Evolutionary conservation across 2,797 vertebrate genomes (phyloP).

Genomic region (Amblyraja radiata): DNA sequence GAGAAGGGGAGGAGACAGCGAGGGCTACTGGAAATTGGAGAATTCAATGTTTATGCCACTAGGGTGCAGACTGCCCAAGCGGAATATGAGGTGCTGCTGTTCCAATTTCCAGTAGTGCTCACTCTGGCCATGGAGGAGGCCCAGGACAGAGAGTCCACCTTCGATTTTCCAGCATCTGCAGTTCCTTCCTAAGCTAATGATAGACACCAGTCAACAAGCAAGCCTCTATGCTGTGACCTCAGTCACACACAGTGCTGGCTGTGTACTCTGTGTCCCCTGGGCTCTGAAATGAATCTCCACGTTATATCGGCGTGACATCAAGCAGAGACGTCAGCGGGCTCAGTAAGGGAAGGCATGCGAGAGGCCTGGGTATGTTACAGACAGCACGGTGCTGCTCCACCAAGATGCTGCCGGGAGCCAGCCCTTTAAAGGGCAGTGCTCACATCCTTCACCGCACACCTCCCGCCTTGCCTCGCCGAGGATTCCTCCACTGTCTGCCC

Average conservation of each 20-base stretch:
- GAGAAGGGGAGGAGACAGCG: too few species aligned
- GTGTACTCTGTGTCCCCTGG: conserved; percentile 30
- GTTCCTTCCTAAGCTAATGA: background rate
- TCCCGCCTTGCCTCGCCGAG: background rate
- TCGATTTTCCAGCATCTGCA: too few species aligned
- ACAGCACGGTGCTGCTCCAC: background rate
- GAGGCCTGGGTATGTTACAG: background rate
- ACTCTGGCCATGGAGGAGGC: too few species aligned
- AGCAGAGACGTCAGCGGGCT: conserved; percentile 50
- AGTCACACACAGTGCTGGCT: background rate
- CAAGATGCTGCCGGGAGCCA: background rate
- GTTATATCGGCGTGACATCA: conserved; percentile 43
- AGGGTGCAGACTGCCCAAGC: too few species aligned
- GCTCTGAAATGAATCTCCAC: conserved; percentile 37
- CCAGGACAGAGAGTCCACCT: too few species aligned
- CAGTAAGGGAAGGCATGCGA: conserved; percentile 47
- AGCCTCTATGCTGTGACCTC: background rate
- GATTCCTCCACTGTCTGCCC: too few species aligned
- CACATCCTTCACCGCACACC: background rate
- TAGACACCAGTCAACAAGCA: background rate
- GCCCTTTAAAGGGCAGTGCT: background rate
- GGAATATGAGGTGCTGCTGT: too few species aligned
- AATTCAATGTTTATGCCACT: too few species aligned
- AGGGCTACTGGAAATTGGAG: too few species aligned
- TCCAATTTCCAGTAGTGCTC: too few species aligned